A percentile compares a stretch with the other conserved stretches of the same genome.
Conservation (phyloP, 2,113 vertebrate species). For the Megaleporinus macrocephalus region DNA sequence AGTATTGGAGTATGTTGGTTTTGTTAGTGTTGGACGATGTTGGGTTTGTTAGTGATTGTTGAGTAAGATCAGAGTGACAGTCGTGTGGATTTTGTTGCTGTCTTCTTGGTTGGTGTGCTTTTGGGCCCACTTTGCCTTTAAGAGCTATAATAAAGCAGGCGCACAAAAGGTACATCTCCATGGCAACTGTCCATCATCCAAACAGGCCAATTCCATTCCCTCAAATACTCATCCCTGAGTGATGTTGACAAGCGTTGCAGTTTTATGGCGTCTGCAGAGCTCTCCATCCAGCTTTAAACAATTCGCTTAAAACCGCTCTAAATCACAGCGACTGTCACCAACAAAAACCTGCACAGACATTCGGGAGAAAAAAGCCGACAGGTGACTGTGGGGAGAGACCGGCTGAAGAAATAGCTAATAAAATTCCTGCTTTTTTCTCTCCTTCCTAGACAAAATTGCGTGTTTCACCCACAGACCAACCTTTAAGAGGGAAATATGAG, state of each 20-base stretch:
- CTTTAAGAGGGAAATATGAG: constrained; percentile 53
- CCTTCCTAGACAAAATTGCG: constrained; percentile 20
- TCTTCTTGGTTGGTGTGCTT: neutral
- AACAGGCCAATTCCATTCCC: constrained; percentile 51
- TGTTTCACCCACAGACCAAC: constrained; percentile 1
- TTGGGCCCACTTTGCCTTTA: neutral
- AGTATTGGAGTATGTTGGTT: neutral
- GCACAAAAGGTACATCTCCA: constrained; percentile 19
- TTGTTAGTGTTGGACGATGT: neutral
- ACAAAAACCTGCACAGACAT: constrained; percentile 34
- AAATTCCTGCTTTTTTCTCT: neutral
- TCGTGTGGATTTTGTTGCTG: neutral
- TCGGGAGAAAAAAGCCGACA: constrained; percentile 33
- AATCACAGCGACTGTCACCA: constrained; percentile 48
- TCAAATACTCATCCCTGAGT: constrained; percentile 37
- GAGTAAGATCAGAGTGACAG: too few species aligned
- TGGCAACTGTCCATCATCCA: constrained; percentile 55
- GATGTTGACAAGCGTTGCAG: constrained; percentile 49
- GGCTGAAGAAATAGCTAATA: constrained; percentile 20
- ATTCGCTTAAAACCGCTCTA: constrained; percentile 47
- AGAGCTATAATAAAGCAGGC: constrained; percentile 10
- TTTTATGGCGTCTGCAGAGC: constrained; percentile 39
- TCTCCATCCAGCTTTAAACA: constrained; percentile 47
- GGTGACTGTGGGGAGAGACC: constrained; percentile 5
- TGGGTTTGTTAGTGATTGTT: neutral